Conservation (phyloP, 2,797 vertebrate genomes). For the Coilia nasus region DNA sequence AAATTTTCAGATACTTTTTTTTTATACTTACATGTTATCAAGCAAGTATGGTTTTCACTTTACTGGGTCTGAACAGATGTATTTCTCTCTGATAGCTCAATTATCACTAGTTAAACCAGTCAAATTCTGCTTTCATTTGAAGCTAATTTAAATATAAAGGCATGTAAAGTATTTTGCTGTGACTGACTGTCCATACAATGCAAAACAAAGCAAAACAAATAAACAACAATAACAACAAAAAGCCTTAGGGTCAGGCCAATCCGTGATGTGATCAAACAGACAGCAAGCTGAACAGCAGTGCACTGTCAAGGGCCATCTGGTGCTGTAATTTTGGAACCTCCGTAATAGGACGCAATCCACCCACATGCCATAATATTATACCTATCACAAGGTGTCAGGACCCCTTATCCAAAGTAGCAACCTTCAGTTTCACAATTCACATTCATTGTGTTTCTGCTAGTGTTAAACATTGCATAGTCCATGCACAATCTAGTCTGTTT, state of each 20-base stretch:
- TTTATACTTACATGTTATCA: too few relatives aligned
- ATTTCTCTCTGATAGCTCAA: too few relatives aligned
- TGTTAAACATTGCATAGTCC: background rate
- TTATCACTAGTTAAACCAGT: too few relatives aligned
- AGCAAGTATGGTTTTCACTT: too few relatives aligned
- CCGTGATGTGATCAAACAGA: slow-evolving; percentile 33
- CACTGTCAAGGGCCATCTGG: slow-evolving; percentile 52
- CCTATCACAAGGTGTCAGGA: slow-evolving; percentile 17
- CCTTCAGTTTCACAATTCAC: background rate
- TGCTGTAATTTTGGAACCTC: slow-evolving; percentile 44
- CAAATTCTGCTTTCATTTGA: too few relatives aligned
- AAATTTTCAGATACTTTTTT: too few relatives aligned
- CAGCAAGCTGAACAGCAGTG: slow-evolving; percentile 18
- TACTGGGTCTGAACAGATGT: too few relatives aligned
- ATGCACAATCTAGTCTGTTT: background rate
- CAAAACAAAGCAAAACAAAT: too few relatives aligned
- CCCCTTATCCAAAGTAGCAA: background rate
- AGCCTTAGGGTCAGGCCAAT: background rate
- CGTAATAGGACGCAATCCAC: slow-evolving; percentile 44
- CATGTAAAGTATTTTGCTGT: too few relatives aligned
- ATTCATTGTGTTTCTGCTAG: background rate
- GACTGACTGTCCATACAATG: too few relatives aligned
- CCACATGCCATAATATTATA: slow-evolving; percentile 42
- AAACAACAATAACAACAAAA: background rate
- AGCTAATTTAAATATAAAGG: too few relatives aligned